These are phyloP conservation scores for Brachyistius frenatus DNA, from an alignment of 2,113 vertebrate genomes.

Conservation along the genomic window DNA sequence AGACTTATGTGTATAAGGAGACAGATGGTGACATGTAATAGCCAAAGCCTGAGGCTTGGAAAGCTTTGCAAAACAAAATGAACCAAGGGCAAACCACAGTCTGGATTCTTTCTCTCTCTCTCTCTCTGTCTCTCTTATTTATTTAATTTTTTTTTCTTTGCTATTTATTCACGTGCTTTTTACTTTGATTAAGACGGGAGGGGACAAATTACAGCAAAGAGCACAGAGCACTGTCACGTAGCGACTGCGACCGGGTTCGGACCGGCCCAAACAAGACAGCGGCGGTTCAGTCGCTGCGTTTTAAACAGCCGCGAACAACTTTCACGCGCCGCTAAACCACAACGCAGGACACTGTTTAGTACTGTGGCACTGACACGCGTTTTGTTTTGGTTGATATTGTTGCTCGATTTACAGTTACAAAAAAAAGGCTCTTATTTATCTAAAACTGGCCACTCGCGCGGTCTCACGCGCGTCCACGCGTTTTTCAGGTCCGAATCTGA, in stretches of 20 bases:
- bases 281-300: no score
- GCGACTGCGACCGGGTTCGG: slow-evolving; percentile 4
- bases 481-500: no score
- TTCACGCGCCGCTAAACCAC: no score
- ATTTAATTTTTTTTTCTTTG: background rate
- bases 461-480: no score
- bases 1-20: slow-evolving; percentile 56
- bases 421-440: no score
- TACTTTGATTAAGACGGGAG: slow-evolving; percentile 6
- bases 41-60: slow-evolving; percentile 54
- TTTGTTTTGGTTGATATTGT: no score
- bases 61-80: slow-evolving; percentile 60
- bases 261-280: background rate
- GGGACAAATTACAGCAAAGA: slow-evolving; percentile 35
- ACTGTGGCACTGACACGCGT: no score
- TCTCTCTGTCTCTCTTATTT: background rate
- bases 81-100: slow-evolving; percentile 47
- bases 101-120: slow-evolving; percentile 33
- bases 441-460: no score
- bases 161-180: slow-evolving; percentile 24
- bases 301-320: no score
- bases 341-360: no score
- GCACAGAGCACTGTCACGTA: background rate
- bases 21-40: slow-evolving; percentile 66
- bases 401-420: no score